Percentiles rank a stretch among this genome's conserved stretches.
Evolutionary conservation across 2,888 invertebrate genomes (phyloP).

Genomic region (Pardosa pseudoannulata): DNA sequence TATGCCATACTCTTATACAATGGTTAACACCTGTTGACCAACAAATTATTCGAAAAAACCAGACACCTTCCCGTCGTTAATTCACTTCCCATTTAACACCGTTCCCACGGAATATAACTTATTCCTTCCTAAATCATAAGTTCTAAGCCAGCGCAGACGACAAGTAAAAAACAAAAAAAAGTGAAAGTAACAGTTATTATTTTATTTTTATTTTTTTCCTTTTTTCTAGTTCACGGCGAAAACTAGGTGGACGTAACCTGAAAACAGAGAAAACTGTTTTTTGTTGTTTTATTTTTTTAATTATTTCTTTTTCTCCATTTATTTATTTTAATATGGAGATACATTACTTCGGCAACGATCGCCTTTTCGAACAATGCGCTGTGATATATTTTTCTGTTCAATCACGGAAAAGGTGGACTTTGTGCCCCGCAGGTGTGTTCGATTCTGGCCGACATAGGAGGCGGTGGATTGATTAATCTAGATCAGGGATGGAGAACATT

Average conservation of each 20-base stretch:
- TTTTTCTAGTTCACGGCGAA: constrained; percentile 68
- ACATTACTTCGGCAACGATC: constrained; percentile 37
- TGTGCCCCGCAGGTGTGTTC: constrained; percentile 12
- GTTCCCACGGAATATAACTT: not conserved
- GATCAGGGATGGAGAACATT: not conserved
- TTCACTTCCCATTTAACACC: not conserved
- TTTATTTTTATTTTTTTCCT: constrained; percentile 14
- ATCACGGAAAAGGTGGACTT: constrained; percentile 52
- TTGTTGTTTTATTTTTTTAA: not conserved
- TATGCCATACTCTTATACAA: too few relatives aligned
- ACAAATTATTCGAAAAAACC: too few relatives aligned
- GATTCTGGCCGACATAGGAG: too few relatives aligned
- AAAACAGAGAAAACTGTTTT: constrained; percentile 48
- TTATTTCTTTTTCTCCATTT: not conserved
- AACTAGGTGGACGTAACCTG: constrained; percentile 65
- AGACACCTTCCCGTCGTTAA: too few relatives aligned
- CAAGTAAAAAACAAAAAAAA: constrained; percentile 23
- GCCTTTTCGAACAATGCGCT: constrained; percentile 55
- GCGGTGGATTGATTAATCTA: not conserved
- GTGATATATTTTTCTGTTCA: constrained; percentile 48
- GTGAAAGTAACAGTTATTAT: constrained; percentile 39
- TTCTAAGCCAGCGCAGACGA: not conserved
- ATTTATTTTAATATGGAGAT: not conserved
- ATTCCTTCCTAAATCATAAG: not conserved
- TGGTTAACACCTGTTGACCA: too few relatives aligned